Percentiles rank a stretch among this genome's conserved stretches.
Conservation (phyloP, 2,888 invertebrate genomes). For the Drosophila neonasuta region DNA sequence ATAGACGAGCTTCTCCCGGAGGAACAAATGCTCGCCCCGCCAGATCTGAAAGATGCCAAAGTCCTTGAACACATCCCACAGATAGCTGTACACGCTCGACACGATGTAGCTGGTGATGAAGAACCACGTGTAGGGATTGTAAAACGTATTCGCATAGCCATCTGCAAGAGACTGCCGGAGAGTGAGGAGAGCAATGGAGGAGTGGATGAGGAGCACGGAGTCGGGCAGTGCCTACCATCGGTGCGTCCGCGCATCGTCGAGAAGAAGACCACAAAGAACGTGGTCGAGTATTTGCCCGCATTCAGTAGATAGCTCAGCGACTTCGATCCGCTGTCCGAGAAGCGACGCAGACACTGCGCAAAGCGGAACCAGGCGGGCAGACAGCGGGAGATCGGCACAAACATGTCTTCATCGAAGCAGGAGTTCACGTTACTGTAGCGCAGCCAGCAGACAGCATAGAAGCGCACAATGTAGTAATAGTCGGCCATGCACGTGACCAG, state of each 20-base stretch:
- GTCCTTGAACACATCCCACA: slow-evolving; percentile 98
- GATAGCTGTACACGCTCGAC: slow-evolving; percentile 95
- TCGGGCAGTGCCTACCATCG: slow-evolving; percentile 71
- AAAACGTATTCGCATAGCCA: slow-evolving; percentile 84
- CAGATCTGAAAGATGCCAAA: slow-evolving; percentile 96
- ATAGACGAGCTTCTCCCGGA: slow-evolving; percentile 96
- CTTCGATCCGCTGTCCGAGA: slow-evolving; percentile 92
- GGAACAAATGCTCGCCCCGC: slow-evolving; percentile 92
- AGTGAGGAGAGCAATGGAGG: slow-evolving; percentile 20
- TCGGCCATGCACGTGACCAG: slow-evolving; percentile 93
- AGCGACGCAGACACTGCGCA: slow-evolving; percentile 96
- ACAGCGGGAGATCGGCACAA: slow-evolving; percentile 92
- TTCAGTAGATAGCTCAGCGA: slow-evolving; percentile 96
- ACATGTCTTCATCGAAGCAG: slow-evolving; percentile 85
- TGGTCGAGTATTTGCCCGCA: slow-evolving; percentile 97
- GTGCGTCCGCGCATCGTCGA: slow-evolving; percentile 83
- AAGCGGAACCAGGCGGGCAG: slow-evolving; percentile 99
- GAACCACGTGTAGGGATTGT: slow-evolving; percentile 91
- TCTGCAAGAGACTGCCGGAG: slow-evolving; percentile 80
- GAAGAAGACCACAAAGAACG: slow-evolving; percentile 95
- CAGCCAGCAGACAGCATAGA: slow-evolving; percentile 85
- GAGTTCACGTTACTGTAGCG: slow-evolving; percentile 8
- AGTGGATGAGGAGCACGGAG: background rate
- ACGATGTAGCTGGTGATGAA: slow-evolving; percentile 92
- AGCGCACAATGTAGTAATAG: slow-evolving; percentile 94